Evolutionary conservation across 2,888 invertebrate genomes (phyloP), one percentile per base, ranked within the genome.

Genomic region (Drosophila yooni): DNA sequence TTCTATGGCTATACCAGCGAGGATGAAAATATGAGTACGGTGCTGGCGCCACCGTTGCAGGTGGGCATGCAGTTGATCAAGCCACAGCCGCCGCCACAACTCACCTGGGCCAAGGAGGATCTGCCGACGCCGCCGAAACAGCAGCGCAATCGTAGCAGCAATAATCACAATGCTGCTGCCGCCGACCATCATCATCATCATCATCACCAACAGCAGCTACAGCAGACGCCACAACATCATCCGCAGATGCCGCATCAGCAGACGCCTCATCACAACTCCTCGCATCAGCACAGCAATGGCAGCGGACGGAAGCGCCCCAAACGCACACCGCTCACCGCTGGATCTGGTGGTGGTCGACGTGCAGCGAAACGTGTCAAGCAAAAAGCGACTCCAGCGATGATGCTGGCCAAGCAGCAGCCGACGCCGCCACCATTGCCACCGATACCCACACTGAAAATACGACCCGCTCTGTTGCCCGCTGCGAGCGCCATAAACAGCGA

Each of bases 1-100:
- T 97, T 97, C 92, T 97, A 97, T 91, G 97, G 97, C 0, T 97
- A 97, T 91, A 96, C 97, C 0, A 97, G 97, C 91, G 97, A 97
- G 82, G 97, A 97, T 85, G 97, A 97, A 75, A 94, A 94, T 21
- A 95, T 94, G 70, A 83, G 88, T 72, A 61, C 76, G 25, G 74
- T 82, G 0, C n/a, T 91, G 27, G 82, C 91, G 8, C 85, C 93
- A 76, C 80, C 92, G 8, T 61, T 92, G 54, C 82, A 91, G 88
- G 80, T 94, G 91, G 81, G 93, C 2, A 86, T 90, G 73, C 84
- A 92, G 21, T 83, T 91, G 2, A 93, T 93, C 10, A 94, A 94
- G 75, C 95, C 95, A 2, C 95, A 94, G 80, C 94, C 94, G 59
- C 95, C 95, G 4, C 95, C 96, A 0, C 94, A 95, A 81, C 91